Percentiles rank a stretch among this genome's conserved stretches.
phyloP scores from a whole-genome alignment of 2,113 vertebrate genomes.

The Rafetus swinhoei region DNA sequence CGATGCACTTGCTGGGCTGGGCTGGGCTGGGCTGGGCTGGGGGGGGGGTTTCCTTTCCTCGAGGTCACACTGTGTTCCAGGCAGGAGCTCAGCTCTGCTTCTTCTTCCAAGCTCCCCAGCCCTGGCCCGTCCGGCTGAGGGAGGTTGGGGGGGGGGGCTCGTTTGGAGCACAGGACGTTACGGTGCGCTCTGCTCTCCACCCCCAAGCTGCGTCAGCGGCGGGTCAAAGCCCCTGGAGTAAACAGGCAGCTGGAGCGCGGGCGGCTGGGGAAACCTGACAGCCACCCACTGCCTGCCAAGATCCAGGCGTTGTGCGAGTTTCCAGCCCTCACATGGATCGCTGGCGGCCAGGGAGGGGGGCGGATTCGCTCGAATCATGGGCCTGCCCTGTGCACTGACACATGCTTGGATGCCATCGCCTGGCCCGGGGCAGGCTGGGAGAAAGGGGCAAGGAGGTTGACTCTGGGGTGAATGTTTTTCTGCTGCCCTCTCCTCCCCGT shows the following conservation, averaged over 20 bases:
- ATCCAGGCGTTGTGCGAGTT: not conserved
- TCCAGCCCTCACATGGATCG: not conserved
- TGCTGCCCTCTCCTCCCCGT: not conserved
- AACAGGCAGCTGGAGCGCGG: not conserved
- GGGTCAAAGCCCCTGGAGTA: not conserved
- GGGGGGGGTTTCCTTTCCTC: not conserved
- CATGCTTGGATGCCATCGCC: not conserved
- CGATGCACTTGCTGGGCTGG: not conserved
- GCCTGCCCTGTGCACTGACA: not conserved
- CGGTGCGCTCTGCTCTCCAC: not conserved
- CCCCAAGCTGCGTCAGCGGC: not conserved
- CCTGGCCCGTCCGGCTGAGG: not conserved
- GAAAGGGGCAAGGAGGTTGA: not conserved
- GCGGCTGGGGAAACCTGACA: fast-evolving
- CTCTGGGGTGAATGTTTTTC: not conserved
- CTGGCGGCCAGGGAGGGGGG: not conserved
- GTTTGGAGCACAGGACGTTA: not conserved
- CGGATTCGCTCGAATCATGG: fast-evolving
- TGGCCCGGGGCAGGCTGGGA: not conserved
- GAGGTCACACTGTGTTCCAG: not conserved
- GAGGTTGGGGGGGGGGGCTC: not conserved
- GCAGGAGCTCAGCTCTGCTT: not conserved
- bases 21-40: too few relatives aligned
- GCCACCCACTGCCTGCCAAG: not conserved
- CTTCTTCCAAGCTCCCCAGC: not conserved